Base-by-base conservation (phyloP, 2,797 vertebrate genomes). In the Galago senegalensis region DNA sequence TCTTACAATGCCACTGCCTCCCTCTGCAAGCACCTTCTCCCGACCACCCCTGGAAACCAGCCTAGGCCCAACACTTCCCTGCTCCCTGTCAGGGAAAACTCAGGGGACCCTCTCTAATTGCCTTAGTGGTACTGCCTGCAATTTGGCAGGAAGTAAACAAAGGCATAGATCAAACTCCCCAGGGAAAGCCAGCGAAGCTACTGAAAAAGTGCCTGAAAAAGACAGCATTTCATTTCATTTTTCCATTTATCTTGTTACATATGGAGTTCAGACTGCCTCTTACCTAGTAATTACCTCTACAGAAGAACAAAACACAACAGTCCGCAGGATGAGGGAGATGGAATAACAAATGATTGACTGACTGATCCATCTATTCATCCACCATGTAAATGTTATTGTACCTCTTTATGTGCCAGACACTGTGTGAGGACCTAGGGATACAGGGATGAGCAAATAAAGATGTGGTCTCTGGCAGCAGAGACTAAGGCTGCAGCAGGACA, bases 131-230 rank as follows among this genome's bases (percentile, higher is more conserved):
- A 7, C 20, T 18, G 17, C 37, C 43, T 11, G 27, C 4, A 43
- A 85, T 81, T 73, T 80, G 43, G 31, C 46, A 82, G 86, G 79
- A 77, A 86, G 83, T 53, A 93, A 75, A 86, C 25, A 53, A 27
- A 90, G 40, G 89, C 69, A 37, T 7, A n/a, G 34, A 34, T 49
- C 34, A 86, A 46, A 76, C 17, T 69, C 67, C 70, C 27, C 23
- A 85, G 77, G n/a, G 46, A 40, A 80, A 85, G 37, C 60, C 14
- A 87, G 11, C 73, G 63, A 53, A 70, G 23, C 34, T 18, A 46
- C 34, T n/a, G 27, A 43, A 76, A 46, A 79, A 29, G 8, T 49
- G 3, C 7, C 37, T 16, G 18, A 3, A 12, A 89, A 65, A 31
- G 65, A 81, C 23, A 3, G 17, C 16, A 27, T 13, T 77, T 23